These are phyloP conservation scores for Tenebrosternarchus preto DNA, from an alignment of 2,113 vertebrate species.

Conservation along the genomic window DNA sequence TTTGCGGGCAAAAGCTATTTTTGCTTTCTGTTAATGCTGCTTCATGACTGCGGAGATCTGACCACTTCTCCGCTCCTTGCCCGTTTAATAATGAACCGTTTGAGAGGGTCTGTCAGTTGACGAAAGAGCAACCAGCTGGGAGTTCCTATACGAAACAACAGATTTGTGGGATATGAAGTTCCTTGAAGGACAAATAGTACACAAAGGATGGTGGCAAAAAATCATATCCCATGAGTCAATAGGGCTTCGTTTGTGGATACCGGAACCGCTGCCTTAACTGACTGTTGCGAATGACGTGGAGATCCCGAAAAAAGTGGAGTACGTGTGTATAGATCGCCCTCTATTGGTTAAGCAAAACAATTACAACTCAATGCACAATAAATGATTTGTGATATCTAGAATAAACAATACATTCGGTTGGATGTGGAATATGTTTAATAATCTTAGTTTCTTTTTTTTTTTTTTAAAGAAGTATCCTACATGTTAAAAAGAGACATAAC, in stretches of 20 bases:
- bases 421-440: no score
- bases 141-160: not conserved
- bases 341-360: not conserved
- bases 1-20: not conserved
- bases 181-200: accelerated
- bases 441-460: no score
- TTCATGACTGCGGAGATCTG: constrained; percentile 20
- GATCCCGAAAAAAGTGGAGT: not conserved
- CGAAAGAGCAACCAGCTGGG: constrained; percentile 2
- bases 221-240: constrained; percentile 24
- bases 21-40: not conserved
- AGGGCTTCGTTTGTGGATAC: not conserved
- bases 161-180: constrained; percentile 34
- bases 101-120: constrained; percentile 8
- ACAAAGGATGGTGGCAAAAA: not conserved
- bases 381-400: no score
- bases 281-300: constrained; percentile 44
- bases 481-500: no score
- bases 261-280: constrained; percentile 31
- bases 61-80: constrained; percentile 8
- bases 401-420: no score
- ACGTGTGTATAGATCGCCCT: not conserved
- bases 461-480: no score
- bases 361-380: no score
- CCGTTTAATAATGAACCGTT: constrained; percentile 17